These are phyloP conservation scores for Neodon shergylaensis DNA, from an alignment of 2,113 vertebrate species.

Conservation along the genomic window DNA sequence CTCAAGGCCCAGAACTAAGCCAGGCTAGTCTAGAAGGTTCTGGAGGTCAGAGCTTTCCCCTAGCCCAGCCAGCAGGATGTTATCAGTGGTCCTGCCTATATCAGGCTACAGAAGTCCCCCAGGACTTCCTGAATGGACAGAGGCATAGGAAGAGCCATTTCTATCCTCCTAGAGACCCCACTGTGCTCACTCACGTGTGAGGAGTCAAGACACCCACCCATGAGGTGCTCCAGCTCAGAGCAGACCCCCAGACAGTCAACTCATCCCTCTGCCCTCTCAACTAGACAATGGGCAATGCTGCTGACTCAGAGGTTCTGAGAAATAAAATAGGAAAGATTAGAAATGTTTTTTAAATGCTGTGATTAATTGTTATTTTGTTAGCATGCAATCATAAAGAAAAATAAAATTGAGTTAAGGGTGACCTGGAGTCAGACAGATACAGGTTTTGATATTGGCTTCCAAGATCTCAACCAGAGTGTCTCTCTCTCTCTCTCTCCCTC, in stretches of 20 bases:
- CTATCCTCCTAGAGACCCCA: neutral
- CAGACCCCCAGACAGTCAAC: neutral
- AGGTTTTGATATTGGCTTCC: neutral
- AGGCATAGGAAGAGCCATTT: fast-evolving
- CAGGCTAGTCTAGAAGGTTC: no score
- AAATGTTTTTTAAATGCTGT: neutral
- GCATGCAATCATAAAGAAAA: no score
- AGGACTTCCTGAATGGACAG: neutral
- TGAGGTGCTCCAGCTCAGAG: neutral
- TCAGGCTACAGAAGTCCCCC: neutral
- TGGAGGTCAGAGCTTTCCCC: no score
- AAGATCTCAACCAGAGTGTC: neutral
- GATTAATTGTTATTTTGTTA: no score
- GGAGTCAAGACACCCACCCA: neutral
- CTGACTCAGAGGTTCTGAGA: neutral
- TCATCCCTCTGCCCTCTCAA: neutral
- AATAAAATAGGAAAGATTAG: neutral
- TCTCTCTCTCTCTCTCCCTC: no score
- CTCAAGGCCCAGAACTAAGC: neutral
- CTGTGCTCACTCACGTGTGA: neutral
- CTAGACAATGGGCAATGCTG: fast-evolving
- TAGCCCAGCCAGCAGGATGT: neutral
- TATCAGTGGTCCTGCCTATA: no score
- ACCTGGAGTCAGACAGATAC: no score
- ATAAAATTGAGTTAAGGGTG: no score